Evolutionary conservation across 2,797 vertebrate genomes (phyloP).

Genomic region (Manis pentadactyla): DNA sequence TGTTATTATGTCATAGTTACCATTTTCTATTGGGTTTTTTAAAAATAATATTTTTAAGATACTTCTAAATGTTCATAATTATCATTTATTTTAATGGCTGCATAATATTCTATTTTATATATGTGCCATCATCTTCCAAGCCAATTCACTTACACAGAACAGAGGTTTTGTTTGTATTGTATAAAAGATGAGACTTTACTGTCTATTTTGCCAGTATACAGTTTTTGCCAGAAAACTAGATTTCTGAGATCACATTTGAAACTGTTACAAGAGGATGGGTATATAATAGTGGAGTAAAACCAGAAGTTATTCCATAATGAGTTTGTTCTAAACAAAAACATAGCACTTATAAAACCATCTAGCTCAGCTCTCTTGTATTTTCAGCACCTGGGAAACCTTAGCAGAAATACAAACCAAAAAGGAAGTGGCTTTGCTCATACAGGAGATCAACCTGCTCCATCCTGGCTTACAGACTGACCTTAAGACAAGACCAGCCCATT

Average conservation of each 20-base stretch:
- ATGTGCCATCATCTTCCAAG: neutral
- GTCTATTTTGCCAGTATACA: neutral
- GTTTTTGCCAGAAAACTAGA: neutral
- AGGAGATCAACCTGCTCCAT: neutral
- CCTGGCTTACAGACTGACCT: neutral
- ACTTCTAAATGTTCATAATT: constrained; percentile 21
- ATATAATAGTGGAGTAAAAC: neutral
- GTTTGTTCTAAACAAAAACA: neutral
- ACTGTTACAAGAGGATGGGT: neutral
- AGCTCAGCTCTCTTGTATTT: neutral
- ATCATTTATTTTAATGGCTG: neutral
- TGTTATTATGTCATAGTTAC: constrained; percentile 6
- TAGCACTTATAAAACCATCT: neutral
- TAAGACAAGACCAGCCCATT: neutral
- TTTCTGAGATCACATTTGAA: neutral
- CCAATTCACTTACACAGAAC: neutral
- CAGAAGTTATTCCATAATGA: constrained; percentile 16
- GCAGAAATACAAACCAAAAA: neutral
- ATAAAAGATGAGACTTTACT: neutral
- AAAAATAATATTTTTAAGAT: neutral
- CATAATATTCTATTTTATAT: neutral
- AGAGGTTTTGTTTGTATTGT: neutral
- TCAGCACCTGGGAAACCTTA: neutral
- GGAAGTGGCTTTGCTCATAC: neutral
- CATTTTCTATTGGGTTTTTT: neutral